phyloP scores from a whole-genome alignment of 2,888 invertebrate genomes.

The Rhagonycha lutea region DNA sequence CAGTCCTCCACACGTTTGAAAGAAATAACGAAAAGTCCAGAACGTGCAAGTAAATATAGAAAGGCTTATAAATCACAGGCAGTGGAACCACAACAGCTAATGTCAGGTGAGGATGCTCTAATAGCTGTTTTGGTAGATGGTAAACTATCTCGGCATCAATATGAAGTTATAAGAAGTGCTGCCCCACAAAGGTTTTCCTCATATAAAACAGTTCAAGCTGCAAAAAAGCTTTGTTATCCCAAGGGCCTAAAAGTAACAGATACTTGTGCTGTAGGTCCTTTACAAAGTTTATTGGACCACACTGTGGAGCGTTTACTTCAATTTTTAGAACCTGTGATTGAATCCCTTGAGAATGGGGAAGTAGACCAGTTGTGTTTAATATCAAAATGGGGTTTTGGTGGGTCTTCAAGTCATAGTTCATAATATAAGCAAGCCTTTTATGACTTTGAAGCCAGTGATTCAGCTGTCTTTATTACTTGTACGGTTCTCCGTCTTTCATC shows the following conservation, averaged over 20 bases:
- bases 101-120: constrained; percentile 37
- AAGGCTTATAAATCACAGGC: no score
- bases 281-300: constrained; percentile 36
- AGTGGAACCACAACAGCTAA: no score
- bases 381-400: no score
- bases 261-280: constrained; percentile 29
- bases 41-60: no score
- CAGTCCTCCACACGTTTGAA: no score
- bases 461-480: constrained; percentile 38
- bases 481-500: constrained; percentile 39
- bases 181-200: constrained; percentile 37
- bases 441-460: constrained; percentile 35
- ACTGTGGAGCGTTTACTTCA: constrained; percentile 28
- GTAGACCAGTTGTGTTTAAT: constrained; percentile 9
- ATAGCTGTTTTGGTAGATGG: constrained; percentile 37
- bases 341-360: constrained; percentile 4
- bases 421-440: no score
- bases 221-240: constrained; percentile 39
- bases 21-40: no score
- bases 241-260: constrained; percentile 32
- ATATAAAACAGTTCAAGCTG: constrained; percentile 36
- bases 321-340: neutral
- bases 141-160: constrained; percentile 38
- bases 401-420: no score
- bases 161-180: constrained; percentile 36